A percentile compares a stretch with the other conserved stretches of the same genome.
These are phyloP conservation scores for Ariolimax columbianus DNA, from an alignment of 2,888 invertebrate genomes.

Conservation along the genomic window DNA sequence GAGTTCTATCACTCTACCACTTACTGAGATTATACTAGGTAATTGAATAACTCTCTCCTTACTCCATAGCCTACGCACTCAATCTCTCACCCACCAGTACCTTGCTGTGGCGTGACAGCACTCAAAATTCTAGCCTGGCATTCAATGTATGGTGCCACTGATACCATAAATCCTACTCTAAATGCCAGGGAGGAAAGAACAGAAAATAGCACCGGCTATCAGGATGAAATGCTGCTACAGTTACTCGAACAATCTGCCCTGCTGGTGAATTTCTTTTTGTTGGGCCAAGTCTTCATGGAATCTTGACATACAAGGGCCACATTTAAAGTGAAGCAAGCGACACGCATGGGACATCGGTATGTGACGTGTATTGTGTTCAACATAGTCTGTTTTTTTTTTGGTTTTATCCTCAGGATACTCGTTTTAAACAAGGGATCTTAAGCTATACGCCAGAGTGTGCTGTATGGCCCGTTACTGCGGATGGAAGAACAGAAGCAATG, in stretches of 20 bases:
- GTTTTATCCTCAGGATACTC: too few relatives aligned
- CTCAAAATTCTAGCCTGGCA: neutral
- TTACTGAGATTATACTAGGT: too few relatives aligned
- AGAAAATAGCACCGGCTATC: slow-evolving; percentile 12
- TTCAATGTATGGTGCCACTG: neutral
- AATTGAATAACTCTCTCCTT: too few relatives aligned
- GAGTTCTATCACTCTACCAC: too few relatives aligned
- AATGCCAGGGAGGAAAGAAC: slow-evolving; percentile 4
- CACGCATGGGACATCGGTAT: neutral
- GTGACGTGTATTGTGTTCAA: neutral
- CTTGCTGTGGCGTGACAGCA: neutral
- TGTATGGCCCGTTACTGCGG: too few relatives aligned
- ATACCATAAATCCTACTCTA: slow-evolving; percentile 26
- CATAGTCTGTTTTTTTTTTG: too few relatives aligned
- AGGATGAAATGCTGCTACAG: slow-evolving; percentile 4
- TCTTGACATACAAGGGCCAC: neutral
- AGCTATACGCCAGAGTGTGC: too few relatives aligned
- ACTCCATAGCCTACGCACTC: too few relatives aligned
- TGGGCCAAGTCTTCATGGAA: neutral
- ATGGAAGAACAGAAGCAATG: too few relatives aligned
- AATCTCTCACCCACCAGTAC: too few relatives aligned
- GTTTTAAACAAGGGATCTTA: too few relatives aligned
- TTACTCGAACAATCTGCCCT: neutral
- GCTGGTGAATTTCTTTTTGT: neutral
- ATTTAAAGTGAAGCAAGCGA: neutral